These are phyloP conservation scores for Apodemia zela DNA, from an alignment of 2,888 invertebrate genomes.

Conservation along the genomic window DNA sequence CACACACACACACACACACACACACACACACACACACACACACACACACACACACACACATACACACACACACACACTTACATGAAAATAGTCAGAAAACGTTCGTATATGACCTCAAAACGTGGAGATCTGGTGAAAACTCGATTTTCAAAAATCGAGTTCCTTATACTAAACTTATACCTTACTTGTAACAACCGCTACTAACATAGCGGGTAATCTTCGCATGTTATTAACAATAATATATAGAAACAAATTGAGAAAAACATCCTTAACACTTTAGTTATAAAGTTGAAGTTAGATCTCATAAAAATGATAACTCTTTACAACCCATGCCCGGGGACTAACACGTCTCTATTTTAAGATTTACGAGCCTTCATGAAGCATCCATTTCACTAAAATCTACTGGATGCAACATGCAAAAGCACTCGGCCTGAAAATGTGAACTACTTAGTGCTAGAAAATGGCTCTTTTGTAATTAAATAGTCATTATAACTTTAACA, in stretches of 20 bases:
- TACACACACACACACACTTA: too few relatives aligned
- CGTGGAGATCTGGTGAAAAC: too few relatives aligned
- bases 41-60: too few relatives aligned
- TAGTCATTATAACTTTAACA: constrained; percentile 8
- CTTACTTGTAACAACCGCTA: too few relatives aligned
- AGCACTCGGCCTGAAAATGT: constrained; percentile 60
- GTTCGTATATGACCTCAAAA: too few relatives aligned
- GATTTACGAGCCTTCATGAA: constrained; percentile 55
- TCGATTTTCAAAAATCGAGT: too few relatives aligned
- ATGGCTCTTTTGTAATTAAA: constrained; percentile 28
- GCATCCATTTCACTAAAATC: constrained; percentile 61
- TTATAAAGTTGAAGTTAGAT: neutral
- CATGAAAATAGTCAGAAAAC: too few relatives aligned
- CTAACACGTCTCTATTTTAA: constrained; percentile 49
- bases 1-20: too few relatives aligned
- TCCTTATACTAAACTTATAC: too few relatives aligned
- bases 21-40: too few relatives aligned
- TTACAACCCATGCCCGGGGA: constrained; percentile 51
- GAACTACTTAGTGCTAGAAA: constrained; percentile 39
- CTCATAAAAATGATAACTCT: constrained; percentile 28
- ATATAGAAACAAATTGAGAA: neutral
- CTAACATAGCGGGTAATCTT: too few relatives aligned
- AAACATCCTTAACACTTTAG: neutral
- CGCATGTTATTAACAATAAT: too few relatives aligned
- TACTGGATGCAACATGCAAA: constrained; percentile 65